Base-by-base conservation (phyloP, 1,140 invertebrate species). In the Drosophila oshimai region DNA sequence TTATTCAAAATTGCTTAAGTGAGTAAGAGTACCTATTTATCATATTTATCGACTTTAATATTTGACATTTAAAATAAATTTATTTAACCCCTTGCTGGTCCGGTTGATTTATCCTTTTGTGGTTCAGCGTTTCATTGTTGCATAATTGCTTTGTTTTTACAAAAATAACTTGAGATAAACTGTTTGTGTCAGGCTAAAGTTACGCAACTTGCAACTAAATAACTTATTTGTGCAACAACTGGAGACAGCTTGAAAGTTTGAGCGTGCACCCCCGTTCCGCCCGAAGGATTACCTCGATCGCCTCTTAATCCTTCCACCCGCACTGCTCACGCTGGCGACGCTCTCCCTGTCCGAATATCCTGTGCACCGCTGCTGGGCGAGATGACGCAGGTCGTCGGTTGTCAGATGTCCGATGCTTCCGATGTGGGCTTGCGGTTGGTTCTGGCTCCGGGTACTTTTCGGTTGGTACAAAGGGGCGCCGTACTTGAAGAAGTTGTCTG, bases 401-500 rank as follows among this genome's bases (percentile, higher is more conserved):
- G 54, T 60, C 44, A 76, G 60, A 58, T 69, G 54, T 33, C 41
- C 41, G 28, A 50, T 51, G 55, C 74, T 80, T 44, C 60, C 57
- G 53, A 36, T 68, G 74, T 57, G 75, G 62, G 29, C 34, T 80
- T 71, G 68, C 74, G 77, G 72, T 58, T 79, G 64, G 65, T 39
- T 57, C 45, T 84, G 75, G 68, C 68, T 70, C 69, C 74, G 67
- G 51, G 46, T 49, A 83, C 68, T 87, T 71, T 81, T 84, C 65
- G 67, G 58, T 72, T 87, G 68, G 72, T 79, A 87, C 75, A 89
- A 88, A 72, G 81, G 75, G 70, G 72, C 61, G 69, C 72, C 62
- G 73, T 87, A 87, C 81, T 89, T 87, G 64, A 74, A 47, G 42
- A 76, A 80, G 64, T 84, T 87, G 89, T 90, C 89, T 61, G 81